Percentiles rank a stretch among this genome's conserved stretches.
Conservation (phyloP, 2,113 vertebrate species). For the Chloebia gouldiae region DNA sequence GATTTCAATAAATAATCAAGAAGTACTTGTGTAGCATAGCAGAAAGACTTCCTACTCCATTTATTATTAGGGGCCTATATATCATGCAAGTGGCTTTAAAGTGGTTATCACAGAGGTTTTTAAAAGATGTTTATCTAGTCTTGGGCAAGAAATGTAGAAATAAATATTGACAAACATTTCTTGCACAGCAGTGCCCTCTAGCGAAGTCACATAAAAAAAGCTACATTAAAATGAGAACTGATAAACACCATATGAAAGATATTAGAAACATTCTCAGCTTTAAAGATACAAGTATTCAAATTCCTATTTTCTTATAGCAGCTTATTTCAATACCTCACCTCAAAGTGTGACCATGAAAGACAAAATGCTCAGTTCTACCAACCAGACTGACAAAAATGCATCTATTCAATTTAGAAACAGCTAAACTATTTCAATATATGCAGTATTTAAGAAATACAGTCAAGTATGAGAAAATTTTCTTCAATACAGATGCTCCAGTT, state of each 20-base stretch:
- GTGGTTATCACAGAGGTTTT: background rate
- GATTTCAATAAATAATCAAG: background rate
- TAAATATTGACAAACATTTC: constrained; percentile 60
- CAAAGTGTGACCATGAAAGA: background rate
- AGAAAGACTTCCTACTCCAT: background rate
- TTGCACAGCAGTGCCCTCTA: constrained; percentile 90
- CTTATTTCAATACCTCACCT: background rate
- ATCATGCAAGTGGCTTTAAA: background rate
- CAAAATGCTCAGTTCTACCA: background rate
- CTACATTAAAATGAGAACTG: background rate
- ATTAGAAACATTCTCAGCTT: background rate
- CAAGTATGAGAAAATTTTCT: background rate
- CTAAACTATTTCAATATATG: background rate
- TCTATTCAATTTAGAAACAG: background rate
- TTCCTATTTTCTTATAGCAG: background rate
- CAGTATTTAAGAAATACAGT: background rate
- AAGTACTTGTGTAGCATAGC: background rate
- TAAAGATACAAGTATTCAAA: background rate
- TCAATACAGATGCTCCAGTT: background rate
- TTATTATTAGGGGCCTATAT: background rate
- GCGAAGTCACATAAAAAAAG: constrained; percentile 22
- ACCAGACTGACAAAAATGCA: background rate
- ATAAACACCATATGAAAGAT: background rate
- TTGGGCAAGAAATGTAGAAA: background rate
- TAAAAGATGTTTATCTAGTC: background rate